These are phyloP conservation scores for Trilocha varians DNA, from an alignment of 2,888 invertebrate genomes.

Conservation along the genomic window DNA sequence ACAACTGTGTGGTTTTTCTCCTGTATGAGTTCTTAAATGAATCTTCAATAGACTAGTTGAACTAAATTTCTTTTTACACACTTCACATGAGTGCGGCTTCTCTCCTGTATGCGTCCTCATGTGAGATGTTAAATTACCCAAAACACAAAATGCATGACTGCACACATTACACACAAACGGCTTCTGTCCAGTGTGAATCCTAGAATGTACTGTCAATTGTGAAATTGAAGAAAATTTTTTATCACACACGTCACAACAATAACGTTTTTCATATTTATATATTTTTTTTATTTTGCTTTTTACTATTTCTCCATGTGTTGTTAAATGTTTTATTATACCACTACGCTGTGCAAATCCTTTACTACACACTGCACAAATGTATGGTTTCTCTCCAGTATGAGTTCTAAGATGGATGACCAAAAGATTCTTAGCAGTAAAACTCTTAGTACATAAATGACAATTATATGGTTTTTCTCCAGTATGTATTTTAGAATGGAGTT, in stretches of 20 bases:
- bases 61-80: conserved; percentile 5
- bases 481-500: too few species aligned
- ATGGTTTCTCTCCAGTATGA: conserved; percentile 7
- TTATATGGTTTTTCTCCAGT: conserved; percentile 1
- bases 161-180: neutral
- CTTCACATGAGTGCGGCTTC: conserved; percentile 10
- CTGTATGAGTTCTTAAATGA: conserved; percentile 10
- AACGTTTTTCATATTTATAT: neutral
- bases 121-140: conserved; percentile 7
- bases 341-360: conserved; percentile 4
- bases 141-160: conserved; percentile 3
- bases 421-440: too few species aligned
- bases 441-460: too few species aligned
- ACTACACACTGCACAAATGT: conserved; percentile 6
- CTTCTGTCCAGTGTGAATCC: neutral
- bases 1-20: conserved; percentile 6
- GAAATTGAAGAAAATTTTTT: neutral
- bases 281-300: conserved; percentile 1
- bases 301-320: neutral
- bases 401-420: too few species aligned
- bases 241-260: neutral
- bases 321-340: too few species aligned
- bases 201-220: neutral
- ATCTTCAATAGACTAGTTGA: neutral
- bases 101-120: conserved; percentile 11